Evolutionary conservation across 2,113 vertebrate species (phyloP).

Genomic region (Microcebus ravelobensis): DNA sequence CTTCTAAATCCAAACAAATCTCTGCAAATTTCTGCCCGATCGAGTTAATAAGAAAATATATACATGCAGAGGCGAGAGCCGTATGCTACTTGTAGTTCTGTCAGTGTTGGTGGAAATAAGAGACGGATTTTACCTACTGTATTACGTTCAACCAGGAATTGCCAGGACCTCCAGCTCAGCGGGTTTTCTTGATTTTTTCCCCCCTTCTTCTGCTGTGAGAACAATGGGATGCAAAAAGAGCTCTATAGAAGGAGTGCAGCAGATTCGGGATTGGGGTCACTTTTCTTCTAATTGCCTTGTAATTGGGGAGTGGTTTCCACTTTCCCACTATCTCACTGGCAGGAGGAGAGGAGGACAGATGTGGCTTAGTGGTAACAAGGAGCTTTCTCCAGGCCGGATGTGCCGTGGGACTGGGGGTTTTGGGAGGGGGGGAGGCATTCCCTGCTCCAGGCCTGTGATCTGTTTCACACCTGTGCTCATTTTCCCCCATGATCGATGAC

Average conservation of each 20-base stretch:
- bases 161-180: slow-evolving; percentile 52
- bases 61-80: slow-evolving; percentile 58
- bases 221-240: slow-evolving; percentile 40
- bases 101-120: slow-evolving; percentile 35
- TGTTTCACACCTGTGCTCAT: slow-evolving; percentile 80
- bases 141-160: slow-evolving; percentile 52
- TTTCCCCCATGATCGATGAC: slow-evolving; percentile 51
- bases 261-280: not conserved
- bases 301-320: slow-evolving; percentile 58
- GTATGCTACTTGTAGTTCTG: slow-evolving; percentile 52
- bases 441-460: slow-evolving; percentile 46
- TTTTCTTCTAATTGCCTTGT: slow-evolving; percentile 58
- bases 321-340: slow-evolving; percentile 58
- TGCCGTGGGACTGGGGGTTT: not conserved
- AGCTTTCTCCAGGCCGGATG: slow-evolving; percentile 66
- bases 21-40: slow-evolving; percentile 75
- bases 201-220: not conserved
- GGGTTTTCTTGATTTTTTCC: not conserved
- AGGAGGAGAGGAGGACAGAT: slow-evolving; percentile 61
- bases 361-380: slow-evolving; percentile 42
- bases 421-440: not conserved
- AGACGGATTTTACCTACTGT: slow-evolving; percentile 51
- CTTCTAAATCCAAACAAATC: slow-evolving; percentile 73
- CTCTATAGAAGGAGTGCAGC: not conserved
- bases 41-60: slow-evolving; percentile 75